phyloP scores from a whole-genome alignment of 1,140 invertebrate species.

The Hypothenemus hampei region DNA sequence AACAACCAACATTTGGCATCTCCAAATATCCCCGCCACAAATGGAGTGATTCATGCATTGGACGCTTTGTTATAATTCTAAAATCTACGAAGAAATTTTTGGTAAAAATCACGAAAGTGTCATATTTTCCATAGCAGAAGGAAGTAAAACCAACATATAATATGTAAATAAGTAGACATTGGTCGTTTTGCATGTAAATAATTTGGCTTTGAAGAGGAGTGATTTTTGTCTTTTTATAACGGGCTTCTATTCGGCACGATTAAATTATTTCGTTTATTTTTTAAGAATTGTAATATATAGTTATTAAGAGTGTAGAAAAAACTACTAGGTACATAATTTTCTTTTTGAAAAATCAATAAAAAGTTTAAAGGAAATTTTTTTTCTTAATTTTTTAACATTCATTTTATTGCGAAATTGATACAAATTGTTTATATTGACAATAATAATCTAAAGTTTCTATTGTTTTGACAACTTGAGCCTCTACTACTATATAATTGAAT shows the following conservation, averaged over 20 bases:
- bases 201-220: neutral
- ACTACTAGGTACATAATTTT: too few relatives aligned
- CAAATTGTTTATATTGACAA: too few relatives aligned
- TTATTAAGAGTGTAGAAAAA: too few relatives aligned
- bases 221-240: neutral
- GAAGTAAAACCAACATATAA: neutral
- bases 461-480: too few relatives aligned
- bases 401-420: too few relatives aligned
- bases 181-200: neutral
- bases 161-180: neutral
- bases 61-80: conserved; percentile 53
- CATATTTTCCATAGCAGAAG: neutral
- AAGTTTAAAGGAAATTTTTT: too few relatives aligned
- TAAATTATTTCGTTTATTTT: too few relatives aligned
- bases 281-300: too few relatives aligned
- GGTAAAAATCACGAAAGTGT: neutral
- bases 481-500: too few relatives aligned
- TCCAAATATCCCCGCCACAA: conserved; percentile 79
- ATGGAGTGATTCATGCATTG: conserved; percentile 83
- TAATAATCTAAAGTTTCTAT: too few relatives aligned
- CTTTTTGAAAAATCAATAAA: too few relatives aligned
- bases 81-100: neutral
- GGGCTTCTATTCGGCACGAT: neutral
- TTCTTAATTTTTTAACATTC: too few relatives aligned
- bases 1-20: conserved; percentile 72